These are phyloP conservation scores for Agrilus cyanescens DNA, from an alignment of 2,888 invertebrate genomes.

Conservation along the genomic window DNA sequence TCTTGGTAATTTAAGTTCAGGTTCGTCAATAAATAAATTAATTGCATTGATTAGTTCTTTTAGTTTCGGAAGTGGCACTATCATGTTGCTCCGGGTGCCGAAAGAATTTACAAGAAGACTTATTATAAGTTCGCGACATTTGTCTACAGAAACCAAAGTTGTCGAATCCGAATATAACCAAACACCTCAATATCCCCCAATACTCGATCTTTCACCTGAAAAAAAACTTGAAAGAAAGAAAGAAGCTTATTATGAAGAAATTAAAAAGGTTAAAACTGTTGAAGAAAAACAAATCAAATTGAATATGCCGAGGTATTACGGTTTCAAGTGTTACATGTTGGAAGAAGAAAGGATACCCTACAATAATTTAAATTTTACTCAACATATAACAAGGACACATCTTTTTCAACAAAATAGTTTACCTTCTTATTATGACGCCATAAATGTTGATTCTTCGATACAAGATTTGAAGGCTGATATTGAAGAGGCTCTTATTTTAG, in stretches of 20 bases:
- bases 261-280: conserved; percentile 54
- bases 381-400: conserved; percentile 70
- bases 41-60: no score
- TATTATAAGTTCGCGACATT: not conserved
- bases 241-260: conserved; percentile 41
- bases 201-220: conserved; percentile 45
- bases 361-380: conserved; percentile 54
- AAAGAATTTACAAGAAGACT: no score
- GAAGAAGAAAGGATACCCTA: conserved; percentile 52
- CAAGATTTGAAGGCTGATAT: conserved; percentile 43
- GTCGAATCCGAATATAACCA: conserved; percentile 31
- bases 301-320: conserved; percentile 74
- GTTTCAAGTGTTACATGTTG: conserved; percentile 54
- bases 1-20: no score
- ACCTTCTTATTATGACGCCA: conserved; percentile 44
- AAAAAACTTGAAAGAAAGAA: conserved; percentile 38
- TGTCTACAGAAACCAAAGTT: conserved; percentile 11
- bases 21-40: no score
- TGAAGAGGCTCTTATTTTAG: conserved; percentile 54
- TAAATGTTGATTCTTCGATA: conserved; percentile 33
- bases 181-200: conserved; percentile 46
- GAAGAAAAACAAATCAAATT: conserved; percentile 77
- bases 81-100: no score
- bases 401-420: conserved; percentile 46
- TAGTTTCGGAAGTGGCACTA: no score